A percentile compares a stretch with the other conserved stretches of the same genome.
phyloP scores from a whole-genome alignment of 1,140 invertebrate species.

The Dysdera silvatica region DNA sequence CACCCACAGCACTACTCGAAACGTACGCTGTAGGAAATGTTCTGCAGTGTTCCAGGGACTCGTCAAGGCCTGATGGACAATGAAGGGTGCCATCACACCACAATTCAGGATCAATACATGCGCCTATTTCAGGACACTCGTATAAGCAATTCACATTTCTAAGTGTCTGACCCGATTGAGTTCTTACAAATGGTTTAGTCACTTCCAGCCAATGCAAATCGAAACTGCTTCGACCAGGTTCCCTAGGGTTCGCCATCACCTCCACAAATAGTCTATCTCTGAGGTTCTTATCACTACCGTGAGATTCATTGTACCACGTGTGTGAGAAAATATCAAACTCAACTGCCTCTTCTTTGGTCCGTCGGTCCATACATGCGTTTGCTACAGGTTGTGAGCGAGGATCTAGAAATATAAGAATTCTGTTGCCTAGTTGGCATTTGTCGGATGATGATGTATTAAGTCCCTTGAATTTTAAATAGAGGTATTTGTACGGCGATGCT shows the following conservation, averaged over 20 bases:
- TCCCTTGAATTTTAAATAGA: constrained; percentile 32
- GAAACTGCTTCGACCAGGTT: constrained; percentile 58
- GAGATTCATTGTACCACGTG: constrained; percentile 31
- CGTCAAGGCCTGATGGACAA: constrained; percentile 79
- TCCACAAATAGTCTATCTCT: constrained; percentile 64
- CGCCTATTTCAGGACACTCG: constrained; percentile 73
- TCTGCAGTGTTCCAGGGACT: constrained; percentile 58
- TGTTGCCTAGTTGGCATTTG: constrained; percentile 22
- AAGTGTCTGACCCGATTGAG: constrained; percentile 48
- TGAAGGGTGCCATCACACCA: constrained; percentile 80
- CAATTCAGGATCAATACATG: constrained; percentile 73
- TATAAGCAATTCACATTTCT: constrained; percentile 56
- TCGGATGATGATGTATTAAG: constrained; percentile 9
- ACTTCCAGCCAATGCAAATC: constrained; percentile 76
- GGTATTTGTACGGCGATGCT: constrained; percentile 26
- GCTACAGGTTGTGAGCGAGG: constrained; percentile 25
- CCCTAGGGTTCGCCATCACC: constrained; percentile 55
- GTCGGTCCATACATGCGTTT: constrained; percentile 28
- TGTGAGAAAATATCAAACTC: constrained; percentile 31
- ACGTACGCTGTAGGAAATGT: constrained; percentile 31
- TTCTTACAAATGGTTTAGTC: constrained; percentile 46
- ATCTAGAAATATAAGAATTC: constrained; percentile 31
- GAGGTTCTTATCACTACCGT: constrained; percentile 59
- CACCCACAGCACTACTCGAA: constrained; percentile 8
- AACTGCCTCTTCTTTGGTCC: neutral